Percentiles rank a stretch among this genome's conserved stretches.
Conservation (phyloP, 1,140 invertebrate species). For the Calliphora vicina region DNA sequence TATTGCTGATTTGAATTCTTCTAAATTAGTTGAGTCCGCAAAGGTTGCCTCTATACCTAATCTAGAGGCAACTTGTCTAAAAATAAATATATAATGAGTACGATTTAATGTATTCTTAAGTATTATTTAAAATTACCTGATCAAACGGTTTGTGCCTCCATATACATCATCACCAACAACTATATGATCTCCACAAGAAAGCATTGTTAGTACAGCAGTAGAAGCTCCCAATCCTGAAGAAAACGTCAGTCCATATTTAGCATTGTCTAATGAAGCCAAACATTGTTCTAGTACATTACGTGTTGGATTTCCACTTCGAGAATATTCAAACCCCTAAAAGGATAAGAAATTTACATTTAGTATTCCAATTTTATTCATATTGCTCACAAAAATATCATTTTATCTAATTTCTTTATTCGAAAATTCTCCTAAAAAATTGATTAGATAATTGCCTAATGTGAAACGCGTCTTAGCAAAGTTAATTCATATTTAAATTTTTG, state of each 20-base stretch:
- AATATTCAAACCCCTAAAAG: slow-evolving; percentile 87
- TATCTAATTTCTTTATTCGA: no score
- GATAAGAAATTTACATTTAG: background rate
- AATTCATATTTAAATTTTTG: no score
- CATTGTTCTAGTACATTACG: slow-evolving; percentile 88
- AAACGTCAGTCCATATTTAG: slow-evolving; percentile 86
- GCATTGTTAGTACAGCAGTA: slow-evolving; percentile 76
- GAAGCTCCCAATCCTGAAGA: slow-evolving; percentile 90
- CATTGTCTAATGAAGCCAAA: slow-evolving; percentile 89
- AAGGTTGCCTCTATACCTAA: slow-evolving; percentile 80
- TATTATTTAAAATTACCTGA: slow-evolving; percentile 42
- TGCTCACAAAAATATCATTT: no score
- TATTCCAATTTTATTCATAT: no score
- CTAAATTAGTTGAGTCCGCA: slow-evolving; percentile 80
- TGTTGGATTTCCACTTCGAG: slow-evolving; percentile 94
- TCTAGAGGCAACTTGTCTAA: slow-evolving; percentile 70
- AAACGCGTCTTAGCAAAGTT: no score
- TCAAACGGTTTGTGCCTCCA: slow-evolving; percentile 84
- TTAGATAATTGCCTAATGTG: no score
- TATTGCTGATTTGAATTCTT: slow-evolving; percentile 75
- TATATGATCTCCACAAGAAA: slow-evolving; percentile 89
- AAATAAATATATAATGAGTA: slow-evolving; percentile 26
- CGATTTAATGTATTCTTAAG: background rate
- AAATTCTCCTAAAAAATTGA: no score
- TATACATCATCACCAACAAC: slow-evolving; percentile 94